Base-by-base conservation (phyloP, 2,113 vertebrate genomes). In the Myanophis thanlyinensis region DNA sequence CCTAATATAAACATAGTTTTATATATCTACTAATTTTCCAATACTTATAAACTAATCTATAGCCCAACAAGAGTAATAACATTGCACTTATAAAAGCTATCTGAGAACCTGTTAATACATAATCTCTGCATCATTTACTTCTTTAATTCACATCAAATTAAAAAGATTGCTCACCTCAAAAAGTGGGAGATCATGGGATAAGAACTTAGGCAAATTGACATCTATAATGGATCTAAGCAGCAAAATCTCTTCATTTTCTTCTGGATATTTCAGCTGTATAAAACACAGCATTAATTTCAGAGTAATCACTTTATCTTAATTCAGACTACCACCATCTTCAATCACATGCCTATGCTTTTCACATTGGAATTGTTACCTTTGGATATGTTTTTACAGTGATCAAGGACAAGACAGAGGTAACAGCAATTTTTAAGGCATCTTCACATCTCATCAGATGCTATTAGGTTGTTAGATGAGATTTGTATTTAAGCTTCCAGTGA, bases 171-270 rank as follows among this genome's bases (percentile, higher is more conserved):
- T 95, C 97, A 99, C 99, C 98, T 98, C 98, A 98, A 99, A 99
- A 85, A 99, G 98, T 92, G 98, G 98, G 94, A 99, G 97, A 97
- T 99, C 99, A 5, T 98, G 98, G 49, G 98, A 96, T 95, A 99
- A 97, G 96, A 99, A 99, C 96, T 99, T 99, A 15, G 98, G 98
- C 93, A 99, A 97, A 96, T 99, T 99, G 87, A 99, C 98, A 96
- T 99, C 98, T 93, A 98, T 98, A 94, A 99, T 99, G 88, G 98
- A 99, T 96, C 98, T 98, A 90, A 99, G 97, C 49, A 99, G 96
- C 95, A 99, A 96, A 96, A 98, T 97, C 96, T 99, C 98, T 98
- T 99, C 98, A 93, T 99, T 98, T 97, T 99, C 99, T 9, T 95
- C 96, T 48, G 98, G 98, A 95, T 98, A 98, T 92, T 98, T 97